Percentiles rank a stretch among this genome's conserved stretches.
These are phyloP conservation scores for Porites cylindrica DNA, from an alignment of 92 coral and sea anemone genomes.

Conservation along the genomic window DNA sequence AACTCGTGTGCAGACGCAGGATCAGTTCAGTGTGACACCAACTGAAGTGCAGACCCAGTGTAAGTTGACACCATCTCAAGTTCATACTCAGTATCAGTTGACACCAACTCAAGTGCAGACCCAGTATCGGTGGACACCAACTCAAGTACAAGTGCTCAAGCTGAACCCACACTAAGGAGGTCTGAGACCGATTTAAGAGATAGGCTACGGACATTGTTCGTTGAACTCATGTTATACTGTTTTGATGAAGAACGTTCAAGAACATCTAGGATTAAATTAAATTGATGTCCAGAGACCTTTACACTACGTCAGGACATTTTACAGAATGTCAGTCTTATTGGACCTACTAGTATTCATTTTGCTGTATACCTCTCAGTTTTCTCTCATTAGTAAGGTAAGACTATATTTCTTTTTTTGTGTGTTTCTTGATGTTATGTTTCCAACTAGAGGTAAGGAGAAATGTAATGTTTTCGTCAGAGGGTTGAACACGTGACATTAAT, in stretches of 20 bases:
- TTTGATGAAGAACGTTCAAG: not conserved
- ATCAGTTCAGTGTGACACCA: no score
- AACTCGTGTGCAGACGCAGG: not conserved
- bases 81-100: no score
- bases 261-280: not conserved
- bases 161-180: slow-evolving; percentile 12
- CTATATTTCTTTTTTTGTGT: not conserved
- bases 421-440: not conserved
- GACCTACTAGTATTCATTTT: not conserved
- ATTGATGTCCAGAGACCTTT: not conserved
- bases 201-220: not conserved
- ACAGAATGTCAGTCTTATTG: not conserved
- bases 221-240: not conserved
- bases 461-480: no score
- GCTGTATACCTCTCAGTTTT: not conserved
- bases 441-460: slow-evolving; percentile 1
- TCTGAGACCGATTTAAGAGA: not conserved
- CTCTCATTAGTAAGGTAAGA: not conserved
- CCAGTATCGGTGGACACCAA: not conserved
- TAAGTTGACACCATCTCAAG: no score
- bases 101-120: not conserved
- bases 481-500: no score
- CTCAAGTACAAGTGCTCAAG: slow-evolving; percentile 2
- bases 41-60: no score
- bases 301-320: not conserved